These are phyloP conservation scores for Volucella bombylans DNA, from an alignment of 2,888 invertebrate genomes.

Conservation along the genomic window DNA sequence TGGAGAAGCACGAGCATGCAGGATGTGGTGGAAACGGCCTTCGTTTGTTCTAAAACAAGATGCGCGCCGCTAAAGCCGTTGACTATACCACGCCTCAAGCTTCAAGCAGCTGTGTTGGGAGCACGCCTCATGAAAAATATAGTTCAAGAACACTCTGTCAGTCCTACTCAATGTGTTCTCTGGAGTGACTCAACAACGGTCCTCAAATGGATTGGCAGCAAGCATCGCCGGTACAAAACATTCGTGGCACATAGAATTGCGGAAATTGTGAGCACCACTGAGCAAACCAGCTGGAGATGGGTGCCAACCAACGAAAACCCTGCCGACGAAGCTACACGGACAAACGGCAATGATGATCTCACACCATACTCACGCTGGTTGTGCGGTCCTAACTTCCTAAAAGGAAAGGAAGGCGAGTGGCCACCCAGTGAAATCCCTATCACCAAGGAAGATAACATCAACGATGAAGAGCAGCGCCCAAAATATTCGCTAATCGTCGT, in stretches of 20 bases:
- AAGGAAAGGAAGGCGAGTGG: not conserved
- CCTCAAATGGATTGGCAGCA: constrained; percentile 42
- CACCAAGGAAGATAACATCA: no score
- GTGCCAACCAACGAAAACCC: no score
- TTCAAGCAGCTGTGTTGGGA: no score
- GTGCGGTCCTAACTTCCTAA: not conserved
- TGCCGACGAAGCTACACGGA: constrained; percentile 55
- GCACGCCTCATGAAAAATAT: no score
- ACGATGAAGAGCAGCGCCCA: no score
- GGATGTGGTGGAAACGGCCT: not conserved
- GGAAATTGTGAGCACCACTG: constrained; percentile 49
- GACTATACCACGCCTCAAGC: no score
- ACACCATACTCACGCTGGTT: constrained; percentile 48
- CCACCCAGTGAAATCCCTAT: no score
- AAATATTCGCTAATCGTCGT: no score
- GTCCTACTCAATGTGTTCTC: no score
- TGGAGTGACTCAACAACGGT: not conserved
- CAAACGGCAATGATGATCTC: constrained; percentile 15
- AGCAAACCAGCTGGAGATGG: not conserved
- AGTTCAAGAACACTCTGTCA: no score
- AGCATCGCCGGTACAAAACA: constrained; percentile 59
- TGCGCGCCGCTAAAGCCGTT: not conserved
- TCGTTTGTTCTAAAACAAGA: not conserved
- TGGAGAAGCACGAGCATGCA: not conserved
- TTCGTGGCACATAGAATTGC: constrained; percentile 74